Evolutionary conservation across 2,113 vertebrate genomes (phyloP), one percentile per base, ranked within the genome.

Genomic region (Ia io): DNA sequence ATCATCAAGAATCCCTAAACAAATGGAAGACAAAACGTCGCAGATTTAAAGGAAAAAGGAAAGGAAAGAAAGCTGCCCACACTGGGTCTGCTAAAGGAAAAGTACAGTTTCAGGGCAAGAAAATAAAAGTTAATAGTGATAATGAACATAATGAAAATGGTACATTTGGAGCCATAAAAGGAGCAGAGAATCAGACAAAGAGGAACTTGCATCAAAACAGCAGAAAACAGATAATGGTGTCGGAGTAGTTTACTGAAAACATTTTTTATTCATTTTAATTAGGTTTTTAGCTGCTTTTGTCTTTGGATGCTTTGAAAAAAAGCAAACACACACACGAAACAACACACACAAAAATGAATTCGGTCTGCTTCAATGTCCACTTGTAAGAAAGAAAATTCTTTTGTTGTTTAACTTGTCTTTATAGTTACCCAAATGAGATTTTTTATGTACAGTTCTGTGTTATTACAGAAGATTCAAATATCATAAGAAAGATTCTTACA

Each of bases 331-430:
- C 97, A 99, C 56, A 59, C 17, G 9, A 23, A 59, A 56, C 22
- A 98, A 96, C 98, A 97, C 98, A 97, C 99, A 99, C 98, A 99
- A 99, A 93, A 99, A 53, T 53, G 98, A 97, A 99, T 98, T 97
- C 99, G 99, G 98, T 99, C 99, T 98, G 99, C 99, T 98, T 99
- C 98, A 97, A 99, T 99, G 97, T 99, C 99, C 96, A 99, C 99
- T 99, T 99, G 97, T 84, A 98, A 97, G 71, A 94, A 94, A 98
- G 35, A 92, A 98, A 97, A 96, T 65, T 96, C 32, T 97, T 97
- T 98, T 95, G 40, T 92, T 97, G 61, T 95, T 98, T 91, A 69
- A 87, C 94, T 98, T 98, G 90, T 97, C 90, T 87, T 88, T 84
- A 94, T 89, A 94, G 67, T 90, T 97, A 98, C 84, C 88, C 56